Conservation (phyloP, 2,888 invertebrate genomes). For the Adineta ricciae region DNA sequence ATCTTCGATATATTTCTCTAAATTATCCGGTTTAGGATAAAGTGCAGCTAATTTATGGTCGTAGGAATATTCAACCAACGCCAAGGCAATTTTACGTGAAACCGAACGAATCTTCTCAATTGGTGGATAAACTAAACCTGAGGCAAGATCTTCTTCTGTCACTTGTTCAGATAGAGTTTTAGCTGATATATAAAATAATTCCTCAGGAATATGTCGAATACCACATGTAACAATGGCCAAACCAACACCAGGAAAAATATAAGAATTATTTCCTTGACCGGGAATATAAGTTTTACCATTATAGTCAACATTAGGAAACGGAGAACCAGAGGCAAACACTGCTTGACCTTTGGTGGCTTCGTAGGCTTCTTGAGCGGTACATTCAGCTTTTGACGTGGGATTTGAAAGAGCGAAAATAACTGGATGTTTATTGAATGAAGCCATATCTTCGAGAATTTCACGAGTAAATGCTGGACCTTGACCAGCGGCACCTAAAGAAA, state of each 20-base stretch:
- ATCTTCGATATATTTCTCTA: constrained; percentile 50
- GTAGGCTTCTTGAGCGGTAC: constrained; percentile 97
- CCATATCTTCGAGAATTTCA: constrained; percentile 77
- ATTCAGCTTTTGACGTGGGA: constrained; percentile 94
- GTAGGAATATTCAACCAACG: constrained; percentile 72
- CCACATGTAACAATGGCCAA: constrained; percentile 83
- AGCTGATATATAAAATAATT: constrained; percentile 86
- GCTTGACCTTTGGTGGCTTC: constrained; percentile 64
- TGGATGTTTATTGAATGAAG: constrained; percentile 67
- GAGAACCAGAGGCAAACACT: constrained; percentile 88
- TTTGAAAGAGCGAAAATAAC: constrained; percentile 95
- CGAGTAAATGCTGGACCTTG: constrained; percentile 83
- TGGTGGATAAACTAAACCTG: constrained; percentile 83
- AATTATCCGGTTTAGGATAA: constrained; percentile 55
- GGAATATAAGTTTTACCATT: constrained; percentile 71
- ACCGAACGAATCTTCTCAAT: constrained; percentile 69
- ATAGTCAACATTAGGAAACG: constrained; percentile 73
- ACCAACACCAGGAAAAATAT: constrained; percentile 83
- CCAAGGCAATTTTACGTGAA: constrained; percentile 73
- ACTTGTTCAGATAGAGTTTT: constrained; percentile 73
- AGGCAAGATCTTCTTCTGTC: constrained; percentile 65
- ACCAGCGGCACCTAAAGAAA: constrained; percentile 68
- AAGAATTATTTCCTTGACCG: constrained; percentile 71
- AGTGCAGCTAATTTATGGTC: constrained; percentile 50
- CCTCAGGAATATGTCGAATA: constrained; percentile 81